Evolutionary conservation across 1,140 invertebrate species (phyloP).

Genomic region (Cyrtorhinus lividipennis): DNA sequence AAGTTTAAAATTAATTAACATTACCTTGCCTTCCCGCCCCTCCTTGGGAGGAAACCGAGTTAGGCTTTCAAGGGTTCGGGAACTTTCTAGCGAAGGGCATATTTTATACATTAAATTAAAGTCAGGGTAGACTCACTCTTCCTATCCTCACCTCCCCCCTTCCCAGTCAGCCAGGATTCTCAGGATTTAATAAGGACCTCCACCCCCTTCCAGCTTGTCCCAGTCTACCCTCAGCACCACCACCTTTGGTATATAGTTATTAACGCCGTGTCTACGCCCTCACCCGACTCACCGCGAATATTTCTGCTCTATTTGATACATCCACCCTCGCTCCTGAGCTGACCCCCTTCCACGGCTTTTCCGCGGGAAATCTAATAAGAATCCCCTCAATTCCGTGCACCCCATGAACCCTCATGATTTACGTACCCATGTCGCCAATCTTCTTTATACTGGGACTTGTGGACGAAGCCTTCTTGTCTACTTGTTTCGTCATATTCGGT

Average conservation of each 20-base stretch:
- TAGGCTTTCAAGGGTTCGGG: neutral
- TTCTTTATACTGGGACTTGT: neutral
- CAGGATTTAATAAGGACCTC: neutral
- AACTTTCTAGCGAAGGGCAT: slow-evolving; percentile 3
- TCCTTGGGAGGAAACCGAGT: neutral
- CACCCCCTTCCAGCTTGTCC: neutral
- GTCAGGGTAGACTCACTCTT: neutral
- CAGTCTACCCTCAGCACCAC: neutral
- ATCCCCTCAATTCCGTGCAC: neutral
- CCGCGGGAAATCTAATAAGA: neutral
- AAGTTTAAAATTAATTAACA: neutral
- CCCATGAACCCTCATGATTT: neutral
- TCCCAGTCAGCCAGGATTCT: too few species aligned
- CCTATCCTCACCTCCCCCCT: neutral
- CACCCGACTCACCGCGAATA: neutral
- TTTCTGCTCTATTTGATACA: neutral
- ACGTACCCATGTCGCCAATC: neutral
- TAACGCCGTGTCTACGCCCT: neutral
- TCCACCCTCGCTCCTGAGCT: too few species aligned
- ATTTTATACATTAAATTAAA: slow-evolving; percentile 23
- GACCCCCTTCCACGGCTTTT: neutral
- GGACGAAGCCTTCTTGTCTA: neutral
- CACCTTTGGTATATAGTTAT: neutral
- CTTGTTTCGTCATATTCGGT: neutral
- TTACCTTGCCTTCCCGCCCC: neutral